Evolutionary conservation across 2,888 invertebrate species (phyloP), one percentile per base, ranked within the genome.

Genomic region (Belgica antarctica): DNA sequence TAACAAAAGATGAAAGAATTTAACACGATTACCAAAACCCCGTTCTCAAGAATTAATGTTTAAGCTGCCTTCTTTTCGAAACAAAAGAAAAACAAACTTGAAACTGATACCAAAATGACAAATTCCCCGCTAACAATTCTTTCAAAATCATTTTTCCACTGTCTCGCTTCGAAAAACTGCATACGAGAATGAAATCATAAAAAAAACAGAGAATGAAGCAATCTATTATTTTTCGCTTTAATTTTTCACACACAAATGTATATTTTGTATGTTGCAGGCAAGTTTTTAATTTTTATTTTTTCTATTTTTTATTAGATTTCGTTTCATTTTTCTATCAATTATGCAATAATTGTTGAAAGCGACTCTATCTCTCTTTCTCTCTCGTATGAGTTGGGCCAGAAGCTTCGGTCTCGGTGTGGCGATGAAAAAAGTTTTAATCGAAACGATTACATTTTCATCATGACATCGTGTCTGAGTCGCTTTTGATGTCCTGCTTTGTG

Each of bases 31-130:
- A 66, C 52, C 52, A 66, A 66, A 66, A 66, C 41, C 34, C 34
- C 46, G 28, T 24, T 41, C 66, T 66, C 66, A 66, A 66, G 66
- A 66, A 66, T 47, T 66, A 66, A 17, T 27, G 25, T 52, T 47
- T 47, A 47, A 66, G 47, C 22, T 62, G 19, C 17, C 15, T 31
- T 62, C 62, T 15, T 10, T 15, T 31, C 24, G 47, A 22, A 17
- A 52, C 52, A 52, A 10, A 22, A 52, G 10, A 52, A 8, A 47
- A 66, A 36, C 47, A 36, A 22, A 47, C 27, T 47, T n/a, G 63
- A 47, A 66, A 66, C 47, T 27, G 28, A 66, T 47, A 47, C 66
- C 66, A 66, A 66, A 52, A 52, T 52, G 52, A 52, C 52, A 22
- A 52, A 52, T 52, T 52, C 22, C 52, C 7, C 24, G 22, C 22